phyloP scores from a whole-genome alignment of 2,113 vertebrate species.

The Megaptera novaeangliae region DNA sequence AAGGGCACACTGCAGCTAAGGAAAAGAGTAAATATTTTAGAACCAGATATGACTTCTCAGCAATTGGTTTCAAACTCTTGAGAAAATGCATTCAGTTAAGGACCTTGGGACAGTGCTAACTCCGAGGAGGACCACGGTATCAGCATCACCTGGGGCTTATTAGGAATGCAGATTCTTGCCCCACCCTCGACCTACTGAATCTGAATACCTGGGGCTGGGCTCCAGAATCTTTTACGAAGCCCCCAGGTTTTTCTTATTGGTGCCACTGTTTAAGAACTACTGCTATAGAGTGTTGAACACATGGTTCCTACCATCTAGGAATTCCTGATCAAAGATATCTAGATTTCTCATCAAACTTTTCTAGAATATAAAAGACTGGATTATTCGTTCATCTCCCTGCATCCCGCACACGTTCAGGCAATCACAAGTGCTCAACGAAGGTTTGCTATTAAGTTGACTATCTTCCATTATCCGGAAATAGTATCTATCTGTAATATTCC shows the following conservation, averaged over 20 bases:
- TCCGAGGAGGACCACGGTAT: not conserved
- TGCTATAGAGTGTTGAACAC: not conserved
- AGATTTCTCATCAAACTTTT: not conserved
- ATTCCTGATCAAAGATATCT: not conserved
- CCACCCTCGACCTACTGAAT: not conserved
- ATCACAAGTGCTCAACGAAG: not conserved
- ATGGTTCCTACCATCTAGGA: not conserved
- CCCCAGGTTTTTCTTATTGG: not conserved
- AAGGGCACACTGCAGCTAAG: not conserved
- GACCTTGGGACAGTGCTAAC: not conserved
- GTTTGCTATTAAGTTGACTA: not conserved
- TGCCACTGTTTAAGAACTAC: not conserved
- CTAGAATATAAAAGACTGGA: not conserved
- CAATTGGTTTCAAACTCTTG: not conserved
- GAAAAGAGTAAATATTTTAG: not conserved
- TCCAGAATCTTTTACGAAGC: not conserved
- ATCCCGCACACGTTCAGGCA: not conserved
- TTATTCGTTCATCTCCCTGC: not conserved
- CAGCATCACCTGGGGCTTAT: not conserved
- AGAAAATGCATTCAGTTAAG: not conserved
- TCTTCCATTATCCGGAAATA: not conserved
- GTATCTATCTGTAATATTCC: not conserved
- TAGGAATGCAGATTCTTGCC: not conserved
- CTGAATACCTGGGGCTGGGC: not conserved
- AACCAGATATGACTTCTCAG: not conserved